Evolutionary conservation across 2,888 invertebrate genomes (phyloP).

Genomic region (Nomada fucata): DNA sequence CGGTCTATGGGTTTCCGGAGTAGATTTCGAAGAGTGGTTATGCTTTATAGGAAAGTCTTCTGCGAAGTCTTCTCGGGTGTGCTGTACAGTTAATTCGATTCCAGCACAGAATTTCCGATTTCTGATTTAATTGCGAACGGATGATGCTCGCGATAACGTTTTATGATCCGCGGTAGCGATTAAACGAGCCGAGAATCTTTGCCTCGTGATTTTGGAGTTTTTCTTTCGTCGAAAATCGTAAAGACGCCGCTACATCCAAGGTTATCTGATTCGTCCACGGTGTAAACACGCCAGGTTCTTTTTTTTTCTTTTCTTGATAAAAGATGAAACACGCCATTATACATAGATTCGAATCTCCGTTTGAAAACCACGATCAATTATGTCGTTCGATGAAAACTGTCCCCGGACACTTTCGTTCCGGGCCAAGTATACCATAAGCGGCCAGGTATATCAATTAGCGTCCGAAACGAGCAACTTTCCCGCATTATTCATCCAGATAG

Average conservation of each 20-base stretch:
- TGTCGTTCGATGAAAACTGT: neutral
- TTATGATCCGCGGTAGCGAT: too few relatives aligned
- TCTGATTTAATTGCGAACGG: too few relatives aligned
- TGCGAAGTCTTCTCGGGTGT: too few relatives aligned
- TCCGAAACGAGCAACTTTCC: constrained; percentile 21
- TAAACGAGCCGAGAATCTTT: constrained; percentile 66
- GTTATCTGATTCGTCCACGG: constrained; percentile 63
- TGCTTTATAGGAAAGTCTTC: neutral
- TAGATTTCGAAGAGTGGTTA: neutral
- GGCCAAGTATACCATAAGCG: neutral
- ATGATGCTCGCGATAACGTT: too few relatives aligned
- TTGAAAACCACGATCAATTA: constrained; percentile 34
- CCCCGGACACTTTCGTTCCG: neutral
- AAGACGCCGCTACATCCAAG: constrained; percentile 48
- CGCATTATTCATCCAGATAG: constrained; percentile 24
- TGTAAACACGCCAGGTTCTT: constrained; percentile 49
- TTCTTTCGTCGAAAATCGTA: constrained; percentile 36
- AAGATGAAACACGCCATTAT: constrained; percentile 19
- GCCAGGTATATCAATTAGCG: constrained; percentile 19
- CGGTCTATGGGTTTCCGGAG: neutral
- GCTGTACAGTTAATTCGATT: too few relatives aligned
- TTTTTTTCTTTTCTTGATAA: constrained; percentile 9
- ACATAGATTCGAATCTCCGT: constrained; percentile 34
- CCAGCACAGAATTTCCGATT: too few relatives aligned
- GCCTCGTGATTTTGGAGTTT: constrained; percentile 50